Evolutionary conservation across 2,797 vertebrate species (phyloP), one percentile per base, ranked within the genome.

Genomic region (Dallia pectoralis): DNA sequence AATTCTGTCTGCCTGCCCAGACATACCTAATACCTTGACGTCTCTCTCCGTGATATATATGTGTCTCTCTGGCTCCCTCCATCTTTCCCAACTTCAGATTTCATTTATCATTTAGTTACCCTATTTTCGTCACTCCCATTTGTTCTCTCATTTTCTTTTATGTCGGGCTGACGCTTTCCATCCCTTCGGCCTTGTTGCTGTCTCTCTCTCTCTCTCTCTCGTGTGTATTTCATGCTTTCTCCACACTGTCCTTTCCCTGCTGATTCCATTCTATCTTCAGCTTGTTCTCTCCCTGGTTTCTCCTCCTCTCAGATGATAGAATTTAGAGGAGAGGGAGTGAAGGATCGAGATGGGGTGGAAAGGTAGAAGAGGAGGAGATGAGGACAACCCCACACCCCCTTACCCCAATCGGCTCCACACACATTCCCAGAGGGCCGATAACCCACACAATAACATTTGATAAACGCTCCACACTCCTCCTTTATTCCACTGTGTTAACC

Each of bases 1-100:
- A 29, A 69, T 75, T 66, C 67, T 63, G 72, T 79, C 79, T 73
- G 75, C 9, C 8, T 74, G 73, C 81, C 64, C 69, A 30, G 19
- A 77, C 76, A 61, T 32, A 69, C 44, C 27, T 69, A 19, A 36
- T 78, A 59, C 30, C 67, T 64, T 74, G 12, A 73, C 33, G 25
- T 74, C 56, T 61, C 65, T 36, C 33, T 3, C n/a, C 15, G 49
- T 49, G 14, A 32, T 53, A 18, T 19, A 30, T 19, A 56, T 32
- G 36, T 79, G 77, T 78, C 77, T 62, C 67, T 71, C 71, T 76
- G 79, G 16, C 32, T 1, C 36, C 65, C 74, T 27, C 48, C 73
- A 15, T n/a, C 7, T 56, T 64, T 65, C 63, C 18, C 33, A 48
- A 4, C 36, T 33, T 33, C 3, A 51, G 29, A 8, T 44, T 22